These are phyloP conservation scores for Gonioctena quinquepunctata DNA, from an alignment of 1,140 invertebrate genomes.

Conservation along the genomic window DNA sequence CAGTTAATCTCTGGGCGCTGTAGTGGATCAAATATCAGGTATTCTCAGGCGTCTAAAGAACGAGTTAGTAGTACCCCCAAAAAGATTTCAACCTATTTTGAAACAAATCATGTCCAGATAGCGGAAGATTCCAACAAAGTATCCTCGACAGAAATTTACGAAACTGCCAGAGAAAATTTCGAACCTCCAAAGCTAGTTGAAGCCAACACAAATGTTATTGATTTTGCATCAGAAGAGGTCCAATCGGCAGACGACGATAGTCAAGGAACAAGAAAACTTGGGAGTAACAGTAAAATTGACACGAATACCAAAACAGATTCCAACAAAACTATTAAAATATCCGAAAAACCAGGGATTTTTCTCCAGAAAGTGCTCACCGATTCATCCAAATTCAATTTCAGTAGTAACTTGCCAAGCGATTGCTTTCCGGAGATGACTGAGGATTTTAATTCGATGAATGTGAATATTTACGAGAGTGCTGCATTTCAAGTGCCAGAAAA, in stretches of 20 bases:
- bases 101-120: neutral
- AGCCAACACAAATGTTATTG: neutral
- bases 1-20: neutral
- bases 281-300: neutral
- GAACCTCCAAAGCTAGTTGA: neutral
- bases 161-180: neutral
- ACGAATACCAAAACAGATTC: neutral
- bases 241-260: neutral
- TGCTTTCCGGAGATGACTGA: neutral
- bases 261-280: neutral
- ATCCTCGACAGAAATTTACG: neutral
- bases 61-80: neutral
- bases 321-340: too few species aligned
- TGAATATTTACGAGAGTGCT: too few species aligned
- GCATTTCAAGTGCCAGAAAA: too few species aligned
- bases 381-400: neutral
- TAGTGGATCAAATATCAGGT: neutral
- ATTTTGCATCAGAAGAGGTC: neutral
- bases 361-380: neutral
- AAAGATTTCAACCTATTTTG: neutral
- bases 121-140: neutral
- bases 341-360: too few species aligned
- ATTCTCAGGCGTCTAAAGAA: neutral
- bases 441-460: neutral
- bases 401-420: neutral